A percentile compares a stretch with the other conserved stretches of the same genome.
Evolutionary conservation across 1,140 invertebrate species (phyloP).

Genomic region (Aphidius gifuensis): DNA sequence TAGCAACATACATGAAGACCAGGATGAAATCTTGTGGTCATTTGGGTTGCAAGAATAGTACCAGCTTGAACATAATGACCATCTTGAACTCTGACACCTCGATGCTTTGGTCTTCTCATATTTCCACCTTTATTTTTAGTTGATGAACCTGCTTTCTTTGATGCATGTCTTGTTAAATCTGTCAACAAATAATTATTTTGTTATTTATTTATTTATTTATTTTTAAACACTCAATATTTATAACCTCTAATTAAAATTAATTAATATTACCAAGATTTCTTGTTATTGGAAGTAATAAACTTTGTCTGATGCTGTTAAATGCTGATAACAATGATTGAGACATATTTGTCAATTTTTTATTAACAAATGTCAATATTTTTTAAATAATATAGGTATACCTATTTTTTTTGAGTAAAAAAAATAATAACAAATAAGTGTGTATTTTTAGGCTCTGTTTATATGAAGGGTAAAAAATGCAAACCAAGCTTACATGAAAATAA

Average conservation of each 20-base stretch:
- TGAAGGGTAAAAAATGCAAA: too few species aligned
- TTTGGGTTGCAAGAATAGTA: slow-evolving; percentile 68
- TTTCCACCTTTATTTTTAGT: slow-evolving; percentile 64
- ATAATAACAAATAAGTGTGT: too few species aligned
- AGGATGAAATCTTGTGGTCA: slow-evolving; percentile 71
- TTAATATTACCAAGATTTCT: slow-evolving; percentile 12
- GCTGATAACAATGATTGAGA: slow-evolving; percentile 4
- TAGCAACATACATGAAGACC: slow-evolving; percentile 68
- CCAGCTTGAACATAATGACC: slow-evolving; percentile 63
- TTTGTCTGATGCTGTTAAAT: slow-evolving; percentile 7
- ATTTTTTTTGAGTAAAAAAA: too few species aligned
- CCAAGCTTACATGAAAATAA: too few species aligned
- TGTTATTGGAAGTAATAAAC: slow-evolving; percentile 11
- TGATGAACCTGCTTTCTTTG: slow-evolving; percentile 67
- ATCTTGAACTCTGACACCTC: slow-evolving; percentile 69
- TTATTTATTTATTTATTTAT: slow-evolving; percentile 5
- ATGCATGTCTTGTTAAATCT: slow-evolving; percentile 59
- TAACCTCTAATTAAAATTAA: too few species aligned
- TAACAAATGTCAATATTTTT: too few species aligned
- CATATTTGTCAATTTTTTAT: neutral
- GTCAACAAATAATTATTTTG: neutral
- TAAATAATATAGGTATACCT: too few species aligned
- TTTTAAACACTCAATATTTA: neutral
- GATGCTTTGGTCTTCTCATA: slow-evolving; percentile 64
- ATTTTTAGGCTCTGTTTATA: too few species aligned